Percentiles rank a stretch among this genome's conserved stretches.
Evolutionary conservation across 2,888 invertebrate species (phyloP).

Genomic region (Conops quadrifasciatus): DNA sequence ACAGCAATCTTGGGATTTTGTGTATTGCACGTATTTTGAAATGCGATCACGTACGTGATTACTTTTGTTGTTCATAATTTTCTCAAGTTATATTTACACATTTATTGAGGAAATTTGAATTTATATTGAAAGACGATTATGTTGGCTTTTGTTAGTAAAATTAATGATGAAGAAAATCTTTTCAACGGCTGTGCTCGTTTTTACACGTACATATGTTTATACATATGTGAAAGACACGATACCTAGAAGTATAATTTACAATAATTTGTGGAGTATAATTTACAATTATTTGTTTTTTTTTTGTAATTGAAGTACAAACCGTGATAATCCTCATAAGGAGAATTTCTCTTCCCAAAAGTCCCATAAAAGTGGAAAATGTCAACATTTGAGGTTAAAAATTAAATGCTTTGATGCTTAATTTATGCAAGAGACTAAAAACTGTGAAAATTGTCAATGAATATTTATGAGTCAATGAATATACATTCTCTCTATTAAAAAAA

Average conservation of each 20-base stretch:
- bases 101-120: constrained; percentile 30
- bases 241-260: background rate
- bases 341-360: no score
- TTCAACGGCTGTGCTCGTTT: background rate
- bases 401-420: no score
- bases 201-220: background rate
- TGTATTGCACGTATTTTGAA: background rate
- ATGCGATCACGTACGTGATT: constrained; percentile 30
- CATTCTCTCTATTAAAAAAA: no score
- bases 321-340: no score
- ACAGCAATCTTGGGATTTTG: no score
- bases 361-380: no score
- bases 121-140: constrained; percentile 14
- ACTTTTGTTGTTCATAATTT: constrained; percentile 26
- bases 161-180: background rate
- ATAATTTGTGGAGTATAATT: background rate
- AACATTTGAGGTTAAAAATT: no score
- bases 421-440: no score
- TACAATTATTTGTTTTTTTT: background rate
- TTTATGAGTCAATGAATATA: no score
- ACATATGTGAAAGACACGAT: no score
- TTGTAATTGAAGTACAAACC: no score
- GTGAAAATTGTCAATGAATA: no score
- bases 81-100: constrained; percentile 14
- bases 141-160: background rate